Conservation (phyloP, 2,113 vertebrate genomes). For the Tachysurus vachellii region DNA sequence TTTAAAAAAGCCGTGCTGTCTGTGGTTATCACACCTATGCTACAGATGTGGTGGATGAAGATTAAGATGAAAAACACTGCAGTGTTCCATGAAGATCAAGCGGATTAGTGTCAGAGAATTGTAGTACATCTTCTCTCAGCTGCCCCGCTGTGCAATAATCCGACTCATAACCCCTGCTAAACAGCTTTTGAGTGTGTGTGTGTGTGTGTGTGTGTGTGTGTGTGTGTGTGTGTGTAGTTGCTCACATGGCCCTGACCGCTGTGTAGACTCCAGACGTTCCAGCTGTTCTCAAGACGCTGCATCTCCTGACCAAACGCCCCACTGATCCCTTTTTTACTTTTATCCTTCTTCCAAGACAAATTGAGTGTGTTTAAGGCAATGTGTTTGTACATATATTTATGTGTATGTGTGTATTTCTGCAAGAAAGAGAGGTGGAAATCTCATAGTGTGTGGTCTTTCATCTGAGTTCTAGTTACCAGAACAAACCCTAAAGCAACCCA, state of each 20-base stretch:
- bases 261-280: conserved; percentile 35
- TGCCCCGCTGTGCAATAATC: conserved; percentile 6
- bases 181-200: not conserved
- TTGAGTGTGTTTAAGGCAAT: not conserved
- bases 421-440: not conserved
- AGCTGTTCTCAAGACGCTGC: not conserved
- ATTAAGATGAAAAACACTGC: not conserved
- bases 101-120: conserved; percentile 15
- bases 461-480: conserved; percentile 15
- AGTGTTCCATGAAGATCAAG: not conserved
- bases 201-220: not conserved
- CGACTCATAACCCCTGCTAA: not conserved
- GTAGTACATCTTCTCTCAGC: not conserved
- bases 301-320: conserved; percentile 11
- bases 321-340: conserved; percentile 13
- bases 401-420: conserved; percentile 7
- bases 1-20: no score
- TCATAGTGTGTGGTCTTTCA: conserved; percentile 24
- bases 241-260: not conserved
- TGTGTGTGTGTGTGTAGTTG: not conserved
- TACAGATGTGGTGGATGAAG: not conserved
- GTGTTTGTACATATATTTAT: not conserved
- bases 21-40: not conserved
- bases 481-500: conserved; percentile 28
- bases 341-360: not conserved